Evolutionary conservation across 2,113 vertebrate species (phyloP), one percentile per base, ranked within the genome.

Genomic region (Chrysochloris asiatica): DNA sequence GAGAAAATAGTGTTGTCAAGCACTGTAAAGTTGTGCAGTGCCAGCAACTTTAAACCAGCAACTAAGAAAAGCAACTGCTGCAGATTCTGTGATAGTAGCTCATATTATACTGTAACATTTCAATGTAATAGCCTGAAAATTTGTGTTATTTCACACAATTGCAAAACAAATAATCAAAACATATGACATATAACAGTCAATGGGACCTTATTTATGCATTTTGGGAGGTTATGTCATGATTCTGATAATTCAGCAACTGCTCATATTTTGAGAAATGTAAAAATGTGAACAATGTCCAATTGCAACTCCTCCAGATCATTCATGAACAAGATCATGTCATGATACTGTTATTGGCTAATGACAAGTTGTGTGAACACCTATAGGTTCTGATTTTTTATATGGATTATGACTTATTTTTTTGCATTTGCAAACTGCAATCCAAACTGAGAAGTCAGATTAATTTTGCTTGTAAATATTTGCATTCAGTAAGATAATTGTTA

Each of bases 341-440:
- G 28, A 13, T 28, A 36, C 21, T 0, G 26, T 69, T 6, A 36
- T 8, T 69, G 17, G 13, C 3, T 8, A 47, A 33, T 19, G 41
- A 43, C 30, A 61, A 69, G 12, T 19, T 45, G 6, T 36, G 8
- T 0, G n/a, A 54, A 47, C 28, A 79, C 48, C 82, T 65, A 54
- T 79, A 38, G 52, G 21, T 28, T 50, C 26, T 79, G 50, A 47
- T 16, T 28, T 45, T 17, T 21, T 59, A 73, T 28, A 17, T 52
- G 11, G 2, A 13, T 43, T 67, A 36, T 30, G 67, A 75, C 83
- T 77, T 78, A 76, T 33, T 33, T 9, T 63, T 9, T 63, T 6
- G 38, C 92, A 80, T 94, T 95, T 94, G 85, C 93, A 94, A 96
- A 93, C 87, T 88, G 63, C 56, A 88, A 45, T 77, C 80, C 75